These are phyloP conservation scores for Cryptus armator DNA, from an alignment of 2,888 invertebrate genomes.

Conservation along the genomic window DNA sequence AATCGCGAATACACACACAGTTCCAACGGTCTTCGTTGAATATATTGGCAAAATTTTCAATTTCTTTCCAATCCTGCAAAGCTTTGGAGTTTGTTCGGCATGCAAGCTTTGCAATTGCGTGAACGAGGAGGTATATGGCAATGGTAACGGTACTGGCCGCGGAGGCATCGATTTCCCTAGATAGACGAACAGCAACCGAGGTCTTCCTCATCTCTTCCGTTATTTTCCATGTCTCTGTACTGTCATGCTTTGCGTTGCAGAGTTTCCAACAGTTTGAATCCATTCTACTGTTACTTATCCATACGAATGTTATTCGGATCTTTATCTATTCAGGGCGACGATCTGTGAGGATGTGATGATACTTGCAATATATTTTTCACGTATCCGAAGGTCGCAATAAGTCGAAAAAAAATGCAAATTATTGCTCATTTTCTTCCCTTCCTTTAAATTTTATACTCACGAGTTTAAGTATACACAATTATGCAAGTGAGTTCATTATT, in stretches of 20 bases:
- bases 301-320: not conserved
- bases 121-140: constrained; percentile 3
- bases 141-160: constrained; percentile 13
- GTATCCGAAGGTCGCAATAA: not conserved
- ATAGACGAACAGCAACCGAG: constrained; percentile 19
- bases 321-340: not conserved
- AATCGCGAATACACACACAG: not conserved
- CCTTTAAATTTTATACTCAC: too few relatives aligned
- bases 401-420: too few relatives aligned
- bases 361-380: not conserved
- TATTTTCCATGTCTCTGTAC: not conserved
- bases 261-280: constrained; percentile 18
- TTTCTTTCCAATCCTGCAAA: constrained; percentile 46
- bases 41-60: constrained; percentile 53
- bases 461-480: too few relatives aligned
- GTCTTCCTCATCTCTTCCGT: not conserved
- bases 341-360: not conserved
- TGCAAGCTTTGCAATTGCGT: constrained; percentile 45
- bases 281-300: not conserved
- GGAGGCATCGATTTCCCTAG: constrained; percentile 46
- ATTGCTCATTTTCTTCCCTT: too few relatives aligned
- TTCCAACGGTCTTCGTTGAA: constrained; percentile 21
- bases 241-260: not conserved
- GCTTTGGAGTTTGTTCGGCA: constrained; percentile 41
- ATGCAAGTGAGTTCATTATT: too few relatives aligned